A percentile compares a stretch with the other conserved stretches of the same genome.
Conservation (phyloP, 2,888 invertebrate species). For the Elmis aenea region DNA sequence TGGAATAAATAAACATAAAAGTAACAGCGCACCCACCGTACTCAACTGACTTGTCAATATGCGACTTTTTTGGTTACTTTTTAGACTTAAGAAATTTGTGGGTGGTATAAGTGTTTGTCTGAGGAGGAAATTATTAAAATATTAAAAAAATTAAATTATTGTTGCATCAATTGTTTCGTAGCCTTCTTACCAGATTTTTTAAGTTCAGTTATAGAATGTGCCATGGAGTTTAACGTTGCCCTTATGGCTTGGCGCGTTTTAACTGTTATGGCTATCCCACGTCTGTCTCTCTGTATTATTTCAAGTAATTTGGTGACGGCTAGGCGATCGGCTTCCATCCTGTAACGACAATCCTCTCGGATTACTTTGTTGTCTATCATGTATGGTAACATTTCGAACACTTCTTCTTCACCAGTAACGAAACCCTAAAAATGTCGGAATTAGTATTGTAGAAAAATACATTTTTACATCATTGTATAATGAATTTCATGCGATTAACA, state of each 20-base stretch:
- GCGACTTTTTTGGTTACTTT: no score
- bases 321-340: constrained; percentile 38
- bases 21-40: no score
- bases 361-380: constrained; percentile 43
- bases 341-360: constrained; percentile 19
- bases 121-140: constrained; percentile 1
- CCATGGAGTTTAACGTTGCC: constrained; percentile 55
- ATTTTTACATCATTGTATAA: no score
- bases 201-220: constrained; percentile 52
- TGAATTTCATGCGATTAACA: no score
- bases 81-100: no score
- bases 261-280: constrained; percentile 60
- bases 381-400: constrained; percentile 51
- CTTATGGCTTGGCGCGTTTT: constrained; percentile 61
- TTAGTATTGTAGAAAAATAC: no score
- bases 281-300: constrained; percentile 53
- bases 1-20: no score
- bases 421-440: constrained; percentile 53
- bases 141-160: not conserved
- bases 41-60: no score
- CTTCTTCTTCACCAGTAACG: constrained; percentile 58
- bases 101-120: not conserved
- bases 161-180: no score
- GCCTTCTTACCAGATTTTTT: constrained; percentile 52
- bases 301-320: constrained; percentile 50